Evolutionary conservation across 2,888 invertebrate genomes (phyloP).

Genomic region (Leptura quadrifasciata): DNA sequence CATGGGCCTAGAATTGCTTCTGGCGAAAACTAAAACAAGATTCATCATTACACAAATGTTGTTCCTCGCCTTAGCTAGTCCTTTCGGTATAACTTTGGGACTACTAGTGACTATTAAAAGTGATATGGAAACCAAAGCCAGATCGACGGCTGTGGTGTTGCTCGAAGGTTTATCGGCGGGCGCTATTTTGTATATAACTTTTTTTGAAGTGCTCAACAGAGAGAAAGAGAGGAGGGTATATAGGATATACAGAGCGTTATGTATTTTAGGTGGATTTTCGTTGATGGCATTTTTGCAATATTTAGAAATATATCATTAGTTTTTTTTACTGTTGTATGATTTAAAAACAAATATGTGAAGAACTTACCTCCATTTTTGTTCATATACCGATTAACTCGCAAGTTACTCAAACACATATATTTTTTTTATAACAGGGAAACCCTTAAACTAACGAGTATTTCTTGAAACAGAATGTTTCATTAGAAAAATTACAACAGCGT

Average conservation of each 20-base stretch:
- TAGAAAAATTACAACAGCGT: no score
- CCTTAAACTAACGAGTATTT: no score
- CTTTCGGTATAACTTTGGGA: slow-evolving; percentile 74
- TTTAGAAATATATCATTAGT: slow-evolving; percentile 52
- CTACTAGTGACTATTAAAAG: slow-evolving; percentile 72
- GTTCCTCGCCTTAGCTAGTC: slow-evolving; percentile 74
- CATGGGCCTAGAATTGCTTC: slow-evolving; percentile 75
- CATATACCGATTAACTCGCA: neutral
- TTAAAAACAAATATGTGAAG: neutral
- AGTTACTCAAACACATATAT: no score
- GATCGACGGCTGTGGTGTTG: slow-evolving; percentile 71
- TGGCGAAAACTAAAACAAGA: slow-evolving; percentile 71
- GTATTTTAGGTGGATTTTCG: slow-evolving; percentile 70
- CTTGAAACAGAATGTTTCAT: no score
- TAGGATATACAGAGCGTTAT: slow-evolving; percentile 68
- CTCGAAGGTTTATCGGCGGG: slow-evolving; percentile 75
- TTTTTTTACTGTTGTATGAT: neutral
- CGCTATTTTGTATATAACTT: slow-evolving; percentile 75
- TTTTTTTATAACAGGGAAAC: no score
- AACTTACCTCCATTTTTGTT: no score
- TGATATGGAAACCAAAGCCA: slow-evolving; percentile 68
- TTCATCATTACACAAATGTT: slow-evolving; percentile 73
- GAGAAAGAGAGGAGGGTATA: slow-evolving; percentile 71
- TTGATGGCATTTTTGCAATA: slow-evolving; percentile 70
- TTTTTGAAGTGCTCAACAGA: slow-evolving; percentile 75